These are phyloP conservation scores for Ameiurus melas DNA, from an alignment of 2,113 vertebrate genomes.

Conservation along the genomic window DNA sequence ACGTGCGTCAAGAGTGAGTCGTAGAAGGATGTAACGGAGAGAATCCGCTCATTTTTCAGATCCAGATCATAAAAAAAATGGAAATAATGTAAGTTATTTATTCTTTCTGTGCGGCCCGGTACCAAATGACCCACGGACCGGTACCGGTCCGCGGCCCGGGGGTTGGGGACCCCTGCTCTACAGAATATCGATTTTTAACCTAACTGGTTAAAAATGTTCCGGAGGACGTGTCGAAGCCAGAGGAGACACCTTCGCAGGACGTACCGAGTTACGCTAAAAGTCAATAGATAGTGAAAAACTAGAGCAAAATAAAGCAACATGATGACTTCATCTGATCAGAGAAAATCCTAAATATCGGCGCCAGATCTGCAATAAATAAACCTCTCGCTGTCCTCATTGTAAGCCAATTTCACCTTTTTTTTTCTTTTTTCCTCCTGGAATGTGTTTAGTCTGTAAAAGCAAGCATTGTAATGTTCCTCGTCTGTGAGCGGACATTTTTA, in stretches of 20 bases:
- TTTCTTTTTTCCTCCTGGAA: not conserved
- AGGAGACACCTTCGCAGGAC: not conserved
- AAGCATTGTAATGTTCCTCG: slow-evolving; percentile 42
- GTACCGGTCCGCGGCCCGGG: no score
- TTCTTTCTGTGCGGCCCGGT: no score
- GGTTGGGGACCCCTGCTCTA: no score
- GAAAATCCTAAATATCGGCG: not conserved
- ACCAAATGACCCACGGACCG: no score
- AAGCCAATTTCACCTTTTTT: not conserved
- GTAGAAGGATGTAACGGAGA: no score
- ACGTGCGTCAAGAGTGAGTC: no score
- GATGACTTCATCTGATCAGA: not conserved
- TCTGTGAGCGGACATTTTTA: slow-evolving; percentile 59
- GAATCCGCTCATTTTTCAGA: no score
- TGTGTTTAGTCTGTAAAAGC: slow-evolving; percentile 46
- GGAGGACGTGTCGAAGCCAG: not conserved
- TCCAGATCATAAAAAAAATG: no score
- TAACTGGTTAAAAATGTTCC: not conserved
- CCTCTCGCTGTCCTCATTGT: not conserved
- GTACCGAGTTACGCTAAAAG: not conserved
- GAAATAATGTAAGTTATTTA: no score
- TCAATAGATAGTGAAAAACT: not conserved
- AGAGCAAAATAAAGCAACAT: not conserved
- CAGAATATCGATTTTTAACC: not conserved
- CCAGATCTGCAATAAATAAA: not conserved